phyloP scores from a whole-genome alignment of 2,797 vertebrate genomes.

The Neomorphus geoffroyi region DNA sequence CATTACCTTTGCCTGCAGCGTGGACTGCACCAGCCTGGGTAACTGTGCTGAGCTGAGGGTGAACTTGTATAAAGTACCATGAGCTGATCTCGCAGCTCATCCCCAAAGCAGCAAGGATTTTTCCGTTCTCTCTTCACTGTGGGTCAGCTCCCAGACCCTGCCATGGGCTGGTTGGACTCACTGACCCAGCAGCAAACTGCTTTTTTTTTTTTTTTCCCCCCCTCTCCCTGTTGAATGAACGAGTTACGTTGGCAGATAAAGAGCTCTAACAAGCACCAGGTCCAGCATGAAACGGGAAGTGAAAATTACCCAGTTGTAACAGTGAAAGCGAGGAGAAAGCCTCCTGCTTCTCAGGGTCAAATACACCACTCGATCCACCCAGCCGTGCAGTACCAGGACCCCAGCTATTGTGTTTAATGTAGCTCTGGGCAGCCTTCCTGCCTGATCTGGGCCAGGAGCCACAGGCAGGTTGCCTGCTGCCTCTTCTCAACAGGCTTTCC shows the following conservation, averaged over 20 bases:
- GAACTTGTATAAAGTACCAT: rapidly evolving
- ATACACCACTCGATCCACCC: background rate
- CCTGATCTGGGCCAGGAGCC: background rate
- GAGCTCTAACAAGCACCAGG: background rate
- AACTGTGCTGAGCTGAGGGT: background rate
- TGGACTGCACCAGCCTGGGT: background rate
- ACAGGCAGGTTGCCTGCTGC: background rate
- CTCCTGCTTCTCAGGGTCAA: background rate
- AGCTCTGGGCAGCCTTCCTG: background rate
- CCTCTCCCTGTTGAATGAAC: background rate
- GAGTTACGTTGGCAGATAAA: background rate
- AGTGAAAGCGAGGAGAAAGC: background rate
- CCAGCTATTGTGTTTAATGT: rapidly evolving
- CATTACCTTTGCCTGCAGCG: background rate
- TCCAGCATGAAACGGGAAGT: background rate
- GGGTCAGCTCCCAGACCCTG: background rate
- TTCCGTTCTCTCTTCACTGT: rapidly evolving
- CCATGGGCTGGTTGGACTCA: background rate
- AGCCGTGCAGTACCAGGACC: background rate
- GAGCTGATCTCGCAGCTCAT: background rate
- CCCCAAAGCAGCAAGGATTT: background rate
- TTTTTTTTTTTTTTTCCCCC: no score
- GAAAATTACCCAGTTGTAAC: background rate
- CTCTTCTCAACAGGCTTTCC: background rate
- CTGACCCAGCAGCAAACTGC: background rate